A percentile compares a stretch with the other conserved stretches of the same genome.
phyloP scores from a whole-genome alignment of 2,888 invertebrate species.

The Xestia sexstrigata region DNA sequence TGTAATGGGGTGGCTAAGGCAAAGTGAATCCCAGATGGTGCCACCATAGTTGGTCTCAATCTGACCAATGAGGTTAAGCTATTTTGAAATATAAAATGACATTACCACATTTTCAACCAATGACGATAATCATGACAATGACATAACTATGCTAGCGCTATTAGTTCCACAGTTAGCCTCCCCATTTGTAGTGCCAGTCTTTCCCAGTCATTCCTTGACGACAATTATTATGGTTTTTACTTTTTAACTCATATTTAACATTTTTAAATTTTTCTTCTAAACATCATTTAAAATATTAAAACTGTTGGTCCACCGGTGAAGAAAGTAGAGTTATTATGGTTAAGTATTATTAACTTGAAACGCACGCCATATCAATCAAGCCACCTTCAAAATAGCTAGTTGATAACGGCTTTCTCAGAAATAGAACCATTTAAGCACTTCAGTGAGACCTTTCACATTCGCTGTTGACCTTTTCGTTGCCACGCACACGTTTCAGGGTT shows the following conservation, averaged over 20 bases:
- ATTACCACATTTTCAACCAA: too few relatives aligned
- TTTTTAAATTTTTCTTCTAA: neutral
- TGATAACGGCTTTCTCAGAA: neutral
- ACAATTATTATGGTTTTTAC: neutral
- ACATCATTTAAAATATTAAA: neutral
- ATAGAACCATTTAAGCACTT: slow-evolving; percentile 12
- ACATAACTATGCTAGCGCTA: too few relatives aligned
- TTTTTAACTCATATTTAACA: neutral
- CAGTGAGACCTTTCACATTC: slow-evolving; percentile 7
- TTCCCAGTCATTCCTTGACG: neutral
- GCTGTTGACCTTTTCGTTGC: slow-evolving; percentile 9
- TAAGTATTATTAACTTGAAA: neutral
- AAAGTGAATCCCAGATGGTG: too few relatives aligned
- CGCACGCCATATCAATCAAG: neutral
- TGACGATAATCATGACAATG: too few relatives aligned
- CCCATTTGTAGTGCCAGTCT: neutral
- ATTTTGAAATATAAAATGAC: too few relatives aligned
- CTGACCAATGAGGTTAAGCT: too few relatives aligned
- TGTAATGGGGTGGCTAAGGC: too few relatives aligned
- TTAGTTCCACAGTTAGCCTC: too few relatives aligned
- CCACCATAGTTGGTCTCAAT: too few relatives aligned
- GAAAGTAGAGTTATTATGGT: neutral
- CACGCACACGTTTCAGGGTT: slow-evolving; percentile 12
- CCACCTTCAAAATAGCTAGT: neutral
- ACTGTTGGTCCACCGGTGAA: neutral